phyloP scores from a whole-genome alignment of 2,888 invertebrate species.

The Miltochrista miniata region DNA sequence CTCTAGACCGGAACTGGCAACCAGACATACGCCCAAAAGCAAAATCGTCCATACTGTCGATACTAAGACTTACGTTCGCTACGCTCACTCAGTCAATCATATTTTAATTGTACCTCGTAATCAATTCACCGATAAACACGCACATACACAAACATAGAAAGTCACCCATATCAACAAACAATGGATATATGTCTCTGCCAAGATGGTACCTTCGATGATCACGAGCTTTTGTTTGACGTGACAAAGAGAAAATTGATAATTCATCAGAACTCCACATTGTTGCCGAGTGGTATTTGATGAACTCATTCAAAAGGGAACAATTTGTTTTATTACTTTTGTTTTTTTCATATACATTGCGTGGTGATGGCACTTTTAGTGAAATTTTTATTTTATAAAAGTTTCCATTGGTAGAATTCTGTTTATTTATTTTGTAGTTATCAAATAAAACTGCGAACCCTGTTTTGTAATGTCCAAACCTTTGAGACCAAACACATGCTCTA shows the following conservation, averaged over 20 bases:
- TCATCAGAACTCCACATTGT: slow-evolving; percentile 69
- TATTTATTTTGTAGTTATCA: no score
- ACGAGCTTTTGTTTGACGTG: slow-evolving; percentile 73
- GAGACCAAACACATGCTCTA: no score
- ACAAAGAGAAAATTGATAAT: slow-evolving; percentile 79
- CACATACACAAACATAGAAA: slow-evolving; percentile 38
- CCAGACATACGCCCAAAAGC: no score
- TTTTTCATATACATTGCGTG: slow-evolving; percentile 38
- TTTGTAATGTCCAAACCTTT: no score
- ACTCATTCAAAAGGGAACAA: slow-evolving; percentile 59
- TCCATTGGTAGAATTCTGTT: no score
- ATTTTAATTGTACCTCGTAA: slow-evolving; percentile 56
- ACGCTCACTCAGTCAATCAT: no score
- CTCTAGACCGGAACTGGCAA: no score
- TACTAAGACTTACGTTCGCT: no score
- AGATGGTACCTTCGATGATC: slow-evolving; percentile 68
- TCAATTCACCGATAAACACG: slow-evolving; percentile 67
- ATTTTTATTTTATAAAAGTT: no score
- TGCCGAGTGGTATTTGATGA: slow-evolving; percentile 64
- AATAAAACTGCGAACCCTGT: no score
- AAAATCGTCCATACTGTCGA: no score
- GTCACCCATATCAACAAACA: slow-evolving; percentile 68
- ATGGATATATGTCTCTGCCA: slow-evolving; percentile 77
- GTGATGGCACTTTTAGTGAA: slow-evolving; percentile 22
- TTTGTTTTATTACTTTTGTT: slow-evolving; percentile 64